A percentile compares a stretch with the other conserved stretches of the same genome.
These are phyloP conservation scores for Onychomys leucogaster DNA, from an alignment of 2,797 vertebrate genomes.

Conservation along the genomic window DNA sequence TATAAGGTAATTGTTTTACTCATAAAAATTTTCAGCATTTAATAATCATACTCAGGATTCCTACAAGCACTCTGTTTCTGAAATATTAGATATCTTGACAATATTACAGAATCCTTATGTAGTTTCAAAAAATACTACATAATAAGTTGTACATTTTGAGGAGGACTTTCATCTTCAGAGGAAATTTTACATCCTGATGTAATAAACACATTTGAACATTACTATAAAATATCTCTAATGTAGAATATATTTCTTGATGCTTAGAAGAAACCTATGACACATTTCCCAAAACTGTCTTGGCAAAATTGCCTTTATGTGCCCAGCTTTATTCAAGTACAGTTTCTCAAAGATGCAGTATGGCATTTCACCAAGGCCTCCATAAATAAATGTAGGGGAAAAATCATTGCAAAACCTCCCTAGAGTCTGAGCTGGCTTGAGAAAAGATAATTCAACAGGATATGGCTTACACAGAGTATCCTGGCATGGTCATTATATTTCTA, in stretches of 20 bases:
- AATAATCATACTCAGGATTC: slow-evolving; percentile 63
- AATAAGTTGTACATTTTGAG: slow-evolving; percentile 14
- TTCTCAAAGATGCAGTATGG: slow-evolving; percentile 57
- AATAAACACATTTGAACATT: slow-evolving; percentile 55
- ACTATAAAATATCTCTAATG: slow-evolving; percentile 52
- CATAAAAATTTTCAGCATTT: slow-evolving; percentile 64
- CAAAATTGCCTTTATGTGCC: slow-evolving; percentile 13
- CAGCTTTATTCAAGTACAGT: slow-evolving; percentile 16
- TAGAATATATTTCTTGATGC: slow-evolving; percentile 22
- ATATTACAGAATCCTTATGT: neutral
- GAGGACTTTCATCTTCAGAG: slow-evolving; percentile 48
- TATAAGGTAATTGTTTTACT: slow-evolving; percentile 73
- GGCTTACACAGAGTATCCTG: neutral
- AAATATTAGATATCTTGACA: slow-evolving; percentile 72
- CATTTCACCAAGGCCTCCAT: slow-evolving; percentile 40
- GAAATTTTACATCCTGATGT: neutral
- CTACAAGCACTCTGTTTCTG: slow-evolving; percentile 51
- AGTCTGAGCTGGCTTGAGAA: neutral
- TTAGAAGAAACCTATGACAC: neutral
- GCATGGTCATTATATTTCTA: neutral
- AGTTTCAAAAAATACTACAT: slow-evolving; percentile 15
- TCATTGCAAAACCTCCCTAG: slow-evolving; percentile 14
- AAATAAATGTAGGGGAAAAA: slow-evolving; percentile 47
- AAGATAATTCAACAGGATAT: slow-evolving; percentile 23
- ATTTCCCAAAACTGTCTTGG: slow-evolving; percentile 58